phyloP scores from a whole-genome alignment of 2,113 vertebrate genomes.

The Neolamprologus brichardi region DNA sequence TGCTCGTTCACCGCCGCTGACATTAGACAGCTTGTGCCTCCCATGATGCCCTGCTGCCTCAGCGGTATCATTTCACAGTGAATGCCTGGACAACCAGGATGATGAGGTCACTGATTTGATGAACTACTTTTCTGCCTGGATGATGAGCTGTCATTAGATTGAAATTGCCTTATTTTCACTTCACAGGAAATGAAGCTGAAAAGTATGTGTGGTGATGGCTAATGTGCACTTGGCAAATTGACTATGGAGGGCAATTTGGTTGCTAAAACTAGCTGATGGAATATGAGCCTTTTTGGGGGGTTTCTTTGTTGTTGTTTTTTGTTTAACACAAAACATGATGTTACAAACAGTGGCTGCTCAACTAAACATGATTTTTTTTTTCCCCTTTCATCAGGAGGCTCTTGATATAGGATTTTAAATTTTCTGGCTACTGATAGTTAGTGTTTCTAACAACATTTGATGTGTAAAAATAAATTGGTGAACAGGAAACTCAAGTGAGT shows the following conservation, averaged over 20 bases:
- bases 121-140: constrained; percentile 21
- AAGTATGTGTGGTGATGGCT: background rate
- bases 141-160: constrained; percentile 20
- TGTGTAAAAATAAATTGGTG: background rate
- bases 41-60: constrained; percentile 3
- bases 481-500: background rate
- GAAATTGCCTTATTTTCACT: constrained; percentile 24
- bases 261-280: constrained; percentile 33
- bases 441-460: background rate
- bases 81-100: constrained; percentile 1
- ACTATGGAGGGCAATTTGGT: background rate
- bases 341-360: background rate
- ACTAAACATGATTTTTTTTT: background rate
- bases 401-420: background rate
- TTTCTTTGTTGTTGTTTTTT: background rate
- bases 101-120: constrained; percentile 17
- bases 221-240: constrained; percentile 12
- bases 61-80: background rate
- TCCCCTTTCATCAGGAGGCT: background rate
- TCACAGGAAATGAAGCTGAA: constrained; percentile 33
- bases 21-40: background rate
- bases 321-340: background rate
- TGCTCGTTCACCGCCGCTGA: background rate
- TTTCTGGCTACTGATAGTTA: background rate
- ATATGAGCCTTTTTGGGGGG: background rate